Evolutionary conservation across 37 sponge, comb jelly and placozoan species (phyloP).

Genomic region (Tethya wilhelma): DNA sequence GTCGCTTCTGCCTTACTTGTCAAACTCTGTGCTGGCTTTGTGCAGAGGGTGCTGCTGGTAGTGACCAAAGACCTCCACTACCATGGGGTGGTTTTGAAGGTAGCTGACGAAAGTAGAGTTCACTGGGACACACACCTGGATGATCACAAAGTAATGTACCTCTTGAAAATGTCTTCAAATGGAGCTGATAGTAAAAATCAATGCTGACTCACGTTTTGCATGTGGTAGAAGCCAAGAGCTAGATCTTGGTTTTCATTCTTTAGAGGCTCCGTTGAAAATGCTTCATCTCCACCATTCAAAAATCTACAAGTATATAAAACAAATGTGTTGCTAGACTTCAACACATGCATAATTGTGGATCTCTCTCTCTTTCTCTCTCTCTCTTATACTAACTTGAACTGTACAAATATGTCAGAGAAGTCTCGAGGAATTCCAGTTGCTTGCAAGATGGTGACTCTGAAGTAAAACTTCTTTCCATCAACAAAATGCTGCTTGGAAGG

Average conservation of each 20-base stretch:
- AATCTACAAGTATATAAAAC: conserved; percentile 8
- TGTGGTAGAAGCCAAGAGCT: conserved; percentile 77
- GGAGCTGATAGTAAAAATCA: not conserved
- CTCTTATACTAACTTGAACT: conserved; percentile 65
- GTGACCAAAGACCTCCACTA: conserved; percentile 92
- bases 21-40: conserved; percentile 68
- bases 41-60: conserved; percentile 87
- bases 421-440: conserved; percentile 76
- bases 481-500: conserved; percentile 1
- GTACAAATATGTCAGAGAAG: conserved; percentile 74
- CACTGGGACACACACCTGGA: conserved; percentile 68
- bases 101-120: conserved; percentile 63
- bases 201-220: conserved; percentile 68
- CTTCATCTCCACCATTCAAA: conserved; percentile 40
- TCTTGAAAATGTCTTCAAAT: no score
- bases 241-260: conserved; percentile 75
- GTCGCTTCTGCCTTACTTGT: conserved; percentile 10
- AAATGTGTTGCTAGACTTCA: no score
- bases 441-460: conserved; percentile 76
- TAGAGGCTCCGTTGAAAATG: conserved; percentile 73
- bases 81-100: conserved; percentile 68
- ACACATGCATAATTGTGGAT: no score
- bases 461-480: conserved; percentile 48
- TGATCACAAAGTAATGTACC: no score
- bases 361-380: no score